These are phyloP conservation scores for Argyra leucocephala DNA, from an alignment of 2,888 invertebrate genomes.

Conservation along the genomic window DNA sequence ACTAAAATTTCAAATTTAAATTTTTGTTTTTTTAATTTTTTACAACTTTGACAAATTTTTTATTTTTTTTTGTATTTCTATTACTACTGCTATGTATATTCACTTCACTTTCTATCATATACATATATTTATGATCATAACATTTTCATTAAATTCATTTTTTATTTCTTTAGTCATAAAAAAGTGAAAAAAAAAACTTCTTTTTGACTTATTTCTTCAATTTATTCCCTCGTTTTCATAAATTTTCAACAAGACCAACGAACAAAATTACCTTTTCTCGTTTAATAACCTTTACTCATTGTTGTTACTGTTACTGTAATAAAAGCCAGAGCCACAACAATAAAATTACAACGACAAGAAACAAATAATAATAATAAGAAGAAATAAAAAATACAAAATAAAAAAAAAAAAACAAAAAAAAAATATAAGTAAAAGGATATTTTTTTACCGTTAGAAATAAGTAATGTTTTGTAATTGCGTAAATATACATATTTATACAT, in stretches of 20 bases:
- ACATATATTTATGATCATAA: background rate
- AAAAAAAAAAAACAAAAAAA: background rate
- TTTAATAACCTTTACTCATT: background rate
- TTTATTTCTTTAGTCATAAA: background rate
- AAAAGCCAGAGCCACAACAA: background rate
- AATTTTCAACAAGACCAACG: no score
- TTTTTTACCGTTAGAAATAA: background rate
- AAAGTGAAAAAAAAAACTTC: background rate
- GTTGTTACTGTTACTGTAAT: background rate
- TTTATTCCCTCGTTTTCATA: no score
- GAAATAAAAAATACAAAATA: background rate
- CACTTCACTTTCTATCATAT: background rate
- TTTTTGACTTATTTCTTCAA: no score
- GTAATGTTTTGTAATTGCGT: constrained; percentile 2
- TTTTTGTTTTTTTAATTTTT: no score
- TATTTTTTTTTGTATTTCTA: no score
- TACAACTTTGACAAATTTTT: background rate
- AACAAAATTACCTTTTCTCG: no score
- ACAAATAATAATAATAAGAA: background rate
- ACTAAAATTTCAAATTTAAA: no score
- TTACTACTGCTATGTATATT: no score
- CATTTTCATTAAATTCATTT: constrained; percentile 6
- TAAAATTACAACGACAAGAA: background rate
- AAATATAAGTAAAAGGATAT: background rate
- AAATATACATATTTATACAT: background rate